These are phyloP conservation scores for Perithous albicinctus DNA, from an alignment of 2,888 invertebrate genomes.

Conservation along the genomic window DNA sequence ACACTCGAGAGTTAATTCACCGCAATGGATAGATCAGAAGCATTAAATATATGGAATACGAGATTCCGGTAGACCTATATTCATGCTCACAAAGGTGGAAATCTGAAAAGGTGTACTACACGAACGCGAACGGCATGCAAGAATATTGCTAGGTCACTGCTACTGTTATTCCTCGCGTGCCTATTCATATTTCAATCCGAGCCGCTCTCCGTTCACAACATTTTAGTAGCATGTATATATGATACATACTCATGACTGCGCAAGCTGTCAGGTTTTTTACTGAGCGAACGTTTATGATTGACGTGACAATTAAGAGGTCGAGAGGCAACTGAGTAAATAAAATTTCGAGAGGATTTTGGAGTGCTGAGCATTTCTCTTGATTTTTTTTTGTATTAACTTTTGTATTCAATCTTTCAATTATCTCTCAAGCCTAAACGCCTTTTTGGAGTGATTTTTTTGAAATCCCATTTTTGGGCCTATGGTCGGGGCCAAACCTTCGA, in stretches of 20 bases:
- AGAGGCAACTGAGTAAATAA: background rate
- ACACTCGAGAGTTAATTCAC: background rate
- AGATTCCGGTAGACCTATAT: background rate
- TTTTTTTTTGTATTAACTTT: background rate
- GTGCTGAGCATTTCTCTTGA: background rate
- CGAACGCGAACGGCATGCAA: background rate
- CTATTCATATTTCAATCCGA: background rate
- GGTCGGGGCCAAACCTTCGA: too few species aligned
- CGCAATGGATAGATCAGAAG: background rate
- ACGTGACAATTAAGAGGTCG: conserved; percentile 11
- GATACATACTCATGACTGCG: background rate
- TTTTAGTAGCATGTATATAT: background rate
- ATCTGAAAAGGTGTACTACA: background rate
- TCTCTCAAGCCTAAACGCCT: too few species aligned
- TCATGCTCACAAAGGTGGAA: background rate
- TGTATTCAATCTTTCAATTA: too few species aligned
- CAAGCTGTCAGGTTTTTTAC: background rate
- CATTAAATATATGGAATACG: too few species aligned
- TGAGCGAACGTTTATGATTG: background rate
- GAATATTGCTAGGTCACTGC: background rate
- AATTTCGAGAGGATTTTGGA: background rate
- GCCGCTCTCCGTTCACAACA: background rate
- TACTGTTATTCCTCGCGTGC: background rate
- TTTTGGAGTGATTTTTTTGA: too few species aligned
- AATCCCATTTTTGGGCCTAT: too few species aligned